phyloP scores from a whole-genome alignment of 2,888 invertebrate genomes.

The Gastrophysa polygoni region DNA sequence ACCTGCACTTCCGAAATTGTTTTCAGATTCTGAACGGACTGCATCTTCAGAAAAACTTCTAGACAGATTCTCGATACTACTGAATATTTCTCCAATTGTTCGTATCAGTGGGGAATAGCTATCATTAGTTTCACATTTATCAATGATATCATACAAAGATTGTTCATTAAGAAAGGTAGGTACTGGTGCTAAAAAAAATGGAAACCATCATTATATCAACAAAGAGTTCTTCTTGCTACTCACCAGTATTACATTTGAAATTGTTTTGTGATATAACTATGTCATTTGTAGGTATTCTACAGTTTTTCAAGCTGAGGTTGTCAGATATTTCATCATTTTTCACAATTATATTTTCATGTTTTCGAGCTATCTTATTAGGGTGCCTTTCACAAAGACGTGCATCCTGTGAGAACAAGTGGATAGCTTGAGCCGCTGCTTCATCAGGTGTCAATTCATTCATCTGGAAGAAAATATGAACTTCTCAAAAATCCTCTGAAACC shows the following conservation, averaged over 20 bases:
- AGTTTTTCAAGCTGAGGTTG: slow-evolving; percentile 21
- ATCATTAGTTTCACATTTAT: slow-evolving; percentile 72
- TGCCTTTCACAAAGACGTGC: slow-evolving; percentile 82
- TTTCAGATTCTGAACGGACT: slow-evolving; percentile 26
- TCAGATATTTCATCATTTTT: slow-evolving; percentile 30
- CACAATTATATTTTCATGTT: slow-evolving; percentile 49
- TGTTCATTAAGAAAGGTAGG: slow-evolving; percentile 74
- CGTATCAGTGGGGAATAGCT: slow-evolving; percentile 75
- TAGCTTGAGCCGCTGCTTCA: slow-evolving; percentile 89
- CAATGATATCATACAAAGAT: slow-evolving; percentile 74
- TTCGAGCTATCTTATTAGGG: slow-evolving; percentile 74
- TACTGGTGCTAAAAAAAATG: slow-evolving; percentile 45
- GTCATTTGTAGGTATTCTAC: slow-evolving; percentile 47
- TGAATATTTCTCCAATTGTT: slow-evolving; percentile 79
- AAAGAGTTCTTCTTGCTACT: slow-evolving; percentile 10
- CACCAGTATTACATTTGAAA: slow-evolving; percentile 39
- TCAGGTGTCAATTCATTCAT: slow-evolving; percentile 79
- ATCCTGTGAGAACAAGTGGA: slow-evolving; percentile 84
- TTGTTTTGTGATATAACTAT: slow-evolving; percentile 39
- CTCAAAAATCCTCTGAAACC: background rate
- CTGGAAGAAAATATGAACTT: slow-evolving; percentile 53
- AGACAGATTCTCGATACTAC: slow-evolving; percentile 70
- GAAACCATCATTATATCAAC: background rate
- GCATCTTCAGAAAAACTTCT: slow-evolving; percentile 69
- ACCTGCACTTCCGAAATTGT: slow-evolving; percentile 38